Base-by-base conservation (phyloP, 2,888 invertebrate species). In the Boloria selene region DNA sequence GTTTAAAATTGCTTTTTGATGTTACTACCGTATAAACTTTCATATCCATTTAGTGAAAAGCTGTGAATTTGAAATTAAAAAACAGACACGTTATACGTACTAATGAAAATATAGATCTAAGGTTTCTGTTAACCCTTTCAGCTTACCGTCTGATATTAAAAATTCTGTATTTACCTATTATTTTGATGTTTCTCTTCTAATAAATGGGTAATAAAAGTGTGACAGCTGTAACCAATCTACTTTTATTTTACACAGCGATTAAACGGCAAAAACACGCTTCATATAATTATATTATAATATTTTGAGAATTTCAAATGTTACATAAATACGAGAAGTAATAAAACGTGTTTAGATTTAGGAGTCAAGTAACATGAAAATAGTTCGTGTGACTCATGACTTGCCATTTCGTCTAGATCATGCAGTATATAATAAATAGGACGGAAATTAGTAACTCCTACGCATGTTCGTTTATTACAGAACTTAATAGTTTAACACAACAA, bases 391-490 rank as follows among this genome's bases (percentile, higher is more conserved):
- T 70, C 70, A 73, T 61, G 53, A 64, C 59, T 61, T 65, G 63
- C 70, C 68, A 77, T 79, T 79, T 79, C 77, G 78, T 70, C 72
- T 66, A 68, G 68, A 78, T 79, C 73, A 76, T 72, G 72, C 71
- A 76, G 74, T 75, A 75, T 73, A 70, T 79, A 77, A 77, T 81
- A 82, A 79, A 83, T 81, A 79, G 79, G 82, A 77, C 83, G 80
- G 79, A 83, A 81, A 83, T 80, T 81, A 83, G 78, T 72, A 74
- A 77, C 74, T 78, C 80, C 83, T 76, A 84, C 81, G 70, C 74
- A 68, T 51, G 58, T 54, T 62, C 62, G 73, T 84, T 83, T 80
- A 83, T 76, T 78, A 77, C 75, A 73, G 70, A 78, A 77, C 76
- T 79, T 79, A 80, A 81, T 79, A 70, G 64, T 67, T 62, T 59